phyloP scores from a whole-genome alignment of 2,797 vertebrate species.

The Hozukius guyotensis region DNA sequence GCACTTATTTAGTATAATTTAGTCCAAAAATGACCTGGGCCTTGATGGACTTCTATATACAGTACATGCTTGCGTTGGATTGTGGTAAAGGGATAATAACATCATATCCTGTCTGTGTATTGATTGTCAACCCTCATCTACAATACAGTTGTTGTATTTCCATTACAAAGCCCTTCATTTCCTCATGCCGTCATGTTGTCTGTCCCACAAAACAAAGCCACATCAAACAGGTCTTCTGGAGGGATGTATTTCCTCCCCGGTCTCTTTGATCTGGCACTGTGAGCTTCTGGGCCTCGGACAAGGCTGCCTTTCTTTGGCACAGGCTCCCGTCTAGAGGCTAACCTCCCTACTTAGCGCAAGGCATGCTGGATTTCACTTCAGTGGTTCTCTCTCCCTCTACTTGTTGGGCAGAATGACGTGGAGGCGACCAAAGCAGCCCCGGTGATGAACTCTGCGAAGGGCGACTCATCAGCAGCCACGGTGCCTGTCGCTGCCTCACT shows the following conservation, averaged over 20 bases:
- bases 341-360: slow-evolving; percentile 37
- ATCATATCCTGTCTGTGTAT: slow-evolving; percentile 4
- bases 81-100: neutral
- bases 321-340: slow-evolving; percentile 36
- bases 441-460: slow-evolving; percentile 87
- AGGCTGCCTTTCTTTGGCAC: slow-evolving; percentile 54
- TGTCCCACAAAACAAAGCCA: slow-evolving; percentile 56
- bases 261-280: slow-evolving; percentile 62
- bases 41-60: neutral
- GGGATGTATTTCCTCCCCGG: slow-evolving; percentile 40
- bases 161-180: slow-evolving; percentile 24
- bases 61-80: neutral
- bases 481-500: slow-evolving; percentile 76
- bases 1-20: neutral
- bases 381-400: slow-evolving; percentile 9
- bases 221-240: slow-evolving; percentile 60
- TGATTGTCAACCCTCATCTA: slow-evolving; percentile 7
- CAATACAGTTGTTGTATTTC: slow-evolving; percentile 26
- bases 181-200: slow-evolving; percentile 52
- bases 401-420: slow-evolving; percentile 86
- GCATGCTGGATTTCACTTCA: slow-evolving; percentile 48
- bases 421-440: slow-evolving; percentile 86
- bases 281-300: slow-evolving; percentile 43
- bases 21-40: neutral
- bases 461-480: slow-evolving; percentile 76